Conservation (phyloP, 2,113 vertebrate genomes). For the Rana temporaria region DNA sequence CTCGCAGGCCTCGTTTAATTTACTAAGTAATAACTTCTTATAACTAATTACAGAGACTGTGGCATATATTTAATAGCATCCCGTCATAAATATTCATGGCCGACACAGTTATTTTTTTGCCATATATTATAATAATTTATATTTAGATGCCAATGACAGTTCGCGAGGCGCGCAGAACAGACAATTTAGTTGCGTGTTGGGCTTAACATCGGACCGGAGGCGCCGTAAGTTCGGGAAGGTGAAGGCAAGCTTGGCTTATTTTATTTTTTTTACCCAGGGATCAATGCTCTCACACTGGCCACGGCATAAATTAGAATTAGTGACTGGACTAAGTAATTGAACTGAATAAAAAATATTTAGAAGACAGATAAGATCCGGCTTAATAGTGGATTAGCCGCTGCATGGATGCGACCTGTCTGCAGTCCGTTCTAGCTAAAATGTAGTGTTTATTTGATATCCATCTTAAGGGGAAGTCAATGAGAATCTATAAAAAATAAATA, state of each 20-base stretch:
- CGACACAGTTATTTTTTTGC: slow-evolving; percentile 21
- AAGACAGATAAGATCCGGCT: slow-evolving; percentile 23
- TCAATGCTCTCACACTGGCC: slow-evolving; percentile 22
- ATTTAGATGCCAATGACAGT: slow-evolving; percentile 35
- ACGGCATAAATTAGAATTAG: slow-evolving; percentile 9
- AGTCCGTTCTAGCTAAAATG: neutral
- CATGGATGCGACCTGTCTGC: slow-evolving; percentile 47
- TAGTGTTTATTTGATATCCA: slow-evolving; percentile 6
- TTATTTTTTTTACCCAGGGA: neutral
- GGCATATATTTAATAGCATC: slow-evolving; percentile 38
- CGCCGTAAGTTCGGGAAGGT: slow-evolving; percentile 13
- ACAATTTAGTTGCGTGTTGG: slow-evolving; percentile 11
- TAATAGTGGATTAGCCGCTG: slow-evolving; percentile 28
- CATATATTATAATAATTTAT: slow-evolving; percentile 52
- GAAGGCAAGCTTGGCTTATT: neutral
- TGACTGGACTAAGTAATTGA: slow-evolving; percentile 1
- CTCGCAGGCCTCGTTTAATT: slow-evolving; percentile 34
- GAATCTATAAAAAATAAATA: neutral
- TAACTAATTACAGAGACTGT: slow-evolving; percentile 43
- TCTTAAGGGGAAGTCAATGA: slow-evolving; percentile 2
- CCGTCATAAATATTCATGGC: slow-evolving; percentile 49
- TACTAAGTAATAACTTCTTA: slow-evolving; percentile 53
- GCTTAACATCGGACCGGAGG: slow-evolving; percentile 16
- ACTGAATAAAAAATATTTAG: slow-evolving; percentile 43
- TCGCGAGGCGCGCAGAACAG: neutral